phyloP scores from a whole-genome alignment of 1,140 invertebrate genomes.

The Tetranychus urticae region DNA sequence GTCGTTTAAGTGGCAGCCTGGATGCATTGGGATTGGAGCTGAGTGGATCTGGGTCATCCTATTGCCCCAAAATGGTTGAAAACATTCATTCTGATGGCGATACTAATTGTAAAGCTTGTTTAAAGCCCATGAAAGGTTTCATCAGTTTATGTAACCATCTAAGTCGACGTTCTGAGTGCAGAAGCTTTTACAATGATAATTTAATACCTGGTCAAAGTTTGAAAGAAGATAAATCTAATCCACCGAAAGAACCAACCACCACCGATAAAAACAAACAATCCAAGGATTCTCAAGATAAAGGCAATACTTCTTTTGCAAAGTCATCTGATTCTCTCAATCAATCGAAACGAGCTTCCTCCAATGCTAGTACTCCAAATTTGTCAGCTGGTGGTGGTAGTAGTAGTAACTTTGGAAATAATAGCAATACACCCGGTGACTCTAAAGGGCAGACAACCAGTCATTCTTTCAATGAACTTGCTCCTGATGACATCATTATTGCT shows the following conservation, averaged over 20 bases:
- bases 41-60: background rate
- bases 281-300: background rate
- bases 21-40: background rate
- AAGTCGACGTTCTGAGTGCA: constrained; percentile 1
- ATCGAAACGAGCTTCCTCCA: background rate
- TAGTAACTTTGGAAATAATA: background rate
- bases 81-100: background rate
- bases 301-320: too few relatives aligned
- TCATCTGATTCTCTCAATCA: background rate
- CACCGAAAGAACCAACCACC: background rate
- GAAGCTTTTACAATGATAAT: constrained; percentile 1
- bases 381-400: background rate
- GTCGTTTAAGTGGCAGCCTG: background rate
- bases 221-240: too few relatives aligned
- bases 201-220: background rate
- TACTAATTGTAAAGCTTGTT: background rate
- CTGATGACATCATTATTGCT: background rate
- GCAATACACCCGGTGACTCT: background rate
- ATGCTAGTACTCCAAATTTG: background rate
- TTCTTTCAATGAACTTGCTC: background rate
- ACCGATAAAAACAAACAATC: background rate
- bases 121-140: background rate
- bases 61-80: constrained; percentile 1
- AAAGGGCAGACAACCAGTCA: too few relatives aligned
- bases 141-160: constrained; percentile 3